These are phyloP conservation scores for Amblyopsis rosae DNA, from an alignment of 2,113 vertebrate species.

Conservation along the genomic window DNA sequence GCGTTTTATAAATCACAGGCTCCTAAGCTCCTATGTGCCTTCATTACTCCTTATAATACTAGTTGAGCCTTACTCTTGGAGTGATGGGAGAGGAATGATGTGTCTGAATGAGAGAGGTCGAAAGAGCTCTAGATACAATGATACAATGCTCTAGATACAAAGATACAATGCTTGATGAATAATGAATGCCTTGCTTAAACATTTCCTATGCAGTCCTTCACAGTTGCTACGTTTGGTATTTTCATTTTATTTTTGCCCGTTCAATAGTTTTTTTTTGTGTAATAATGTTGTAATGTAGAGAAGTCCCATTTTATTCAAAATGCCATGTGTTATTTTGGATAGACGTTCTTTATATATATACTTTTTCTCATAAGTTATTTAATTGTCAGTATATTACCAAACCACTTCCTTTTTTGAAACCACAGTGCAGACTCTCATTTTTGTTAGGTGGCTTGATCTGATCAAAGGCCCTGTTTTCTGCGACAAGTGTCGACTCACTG, in stretches of 20 bases:
- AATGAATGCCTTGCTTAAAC: conserved; percentile 64
- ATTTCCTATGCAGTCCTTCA: conserved; percentile 60
- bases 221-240: conserved; percentile 38
- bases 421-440: conserved; percentile 15
- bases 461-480: conserved; percentile 11
- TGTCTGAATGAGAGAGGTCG: not conserved
- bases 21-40: not conserved
- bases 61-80: conserved; percentile 8
- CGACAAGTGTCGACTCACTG: conserved; percentile 13
- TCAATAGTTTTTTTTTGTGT: conserved; percentile 37
- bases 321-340: too few relatives aligned
- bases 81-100: conserved; percentile 13
- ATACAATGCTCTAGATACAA: too few relatives aligned
- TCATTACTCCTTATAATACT: not conserved
- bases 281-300: conserved; percentile 1
- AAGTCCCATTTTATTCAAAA: too few relatives aligned
- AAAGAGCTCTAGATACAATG: not conserved
- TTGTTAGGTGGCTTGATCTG: conserved; percentile 16
- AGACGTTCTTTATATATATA: too few relatives aligned
- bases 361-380: conserved; percentile 10
- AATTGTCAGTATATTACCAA: not conserved
- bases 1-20: conserved; percentile 15
- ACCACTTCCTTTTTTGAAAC: conserved; percentile 26
- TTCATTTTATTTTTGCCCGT: conserved; percentile 38
- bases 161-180: conserved; percentile 55